Conservation (phyloP, 2,113 vertebrate species). For the Connochaetes taurinus region DNA sequence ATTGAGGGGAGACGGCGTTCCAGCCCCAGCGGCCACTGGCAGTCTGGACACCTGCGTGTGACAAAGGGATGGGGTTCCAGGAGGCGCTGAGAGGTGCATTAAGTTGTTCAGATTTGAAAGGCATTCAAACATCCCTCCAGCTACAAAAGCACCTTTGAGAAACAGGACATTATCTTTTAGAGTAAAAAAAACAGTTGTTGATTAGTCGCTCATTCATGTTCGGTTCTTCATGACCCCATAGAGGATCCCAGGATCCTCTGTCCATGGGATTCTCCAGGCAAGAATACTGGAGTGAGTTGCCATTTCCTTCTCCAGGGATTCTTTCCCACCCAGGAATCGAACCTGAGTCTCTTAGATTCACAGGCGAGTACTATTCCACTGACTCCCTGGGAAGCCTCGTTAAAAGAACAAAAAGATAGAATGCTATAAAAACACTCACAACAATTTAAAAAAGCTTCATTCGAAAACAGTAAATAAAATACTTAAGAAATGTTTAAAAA, state of each 20-base stretch:
- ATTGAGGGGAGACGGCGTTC: neutral
- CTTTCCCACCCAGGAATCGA: neutral
- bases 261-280: neutral
- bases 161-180: neutral
- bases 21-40: rapidly evolving
- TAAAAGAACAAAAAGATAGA: neutral
- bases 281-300: neutral
- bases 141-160: neutral
- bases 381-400: neutral
- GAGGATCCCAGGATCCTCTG: neutral
- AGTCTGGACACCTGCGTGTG: neutral
- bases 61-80: neutral
- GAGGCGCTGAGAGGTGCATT: neutral
- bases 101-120: neutral
- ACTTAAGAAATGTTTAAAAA: neutral
- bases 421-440: neutral
- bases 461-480: neutral
- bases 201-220: neutral
- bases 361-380: neutral
- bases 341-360: neutral
- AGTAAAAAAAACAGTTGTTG: neutral
- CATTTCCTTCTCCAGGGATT: neutral
- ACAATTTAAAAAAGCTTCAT: neutral
- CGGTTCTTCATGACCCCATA: neutral
- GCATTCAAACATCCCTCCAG: neutral